These are phyloP conservation scores for Aphelenchoides fujianensis DNA, from an alignment of 1,140 invertebrate species.

Conservation along the genomic window DNA sequence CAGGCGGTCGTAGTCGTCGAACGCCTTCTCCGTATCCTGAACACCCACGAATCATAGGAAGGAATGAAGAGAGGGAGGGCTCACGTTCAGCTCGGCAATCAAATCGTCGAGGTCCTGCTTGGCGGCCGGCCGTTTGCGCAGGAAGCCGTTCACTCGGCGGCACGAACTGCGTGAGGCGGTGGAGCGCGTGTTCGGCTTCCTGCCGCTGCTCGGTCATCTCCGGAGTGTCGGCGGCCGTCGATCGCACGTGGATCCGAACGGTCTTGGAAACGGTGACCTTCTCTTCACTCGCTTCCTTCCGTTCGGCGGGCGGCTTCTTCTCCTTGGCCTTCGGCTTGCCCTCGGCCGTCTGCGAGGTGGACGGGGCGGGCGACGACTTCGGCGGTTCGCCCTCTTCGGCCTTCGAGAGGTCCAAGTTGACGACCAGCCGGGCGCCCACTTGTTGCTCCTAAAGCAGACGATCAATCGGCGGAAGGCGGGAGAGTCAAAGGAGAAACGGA, in stretches of 20 bases:
- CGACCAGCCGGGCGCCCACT: not conserved
- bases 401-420: not conserved
- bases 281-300: no score
- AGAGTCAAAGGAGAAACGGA: no score
- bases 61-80: no score
- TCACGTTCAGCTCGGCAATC: constrained; percentile 12
- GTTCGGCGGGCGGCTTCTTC: not conserved
- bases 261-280: not conserved
- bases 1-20: constrained; percentile 6
- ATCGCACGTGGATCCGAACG: constrained; percentile 1
- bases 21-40: not conserved
- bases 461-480: no score
- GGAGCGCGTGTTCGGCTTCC: not conserved
- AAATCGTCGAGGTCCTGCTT: constrained; percentile 12
- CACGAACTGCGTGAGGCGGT: not conserved
- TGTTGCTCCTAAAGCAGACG: no score
- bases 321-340: not conserved
- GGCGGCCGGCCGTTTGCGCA: not conserved
- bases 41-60: not conserved
- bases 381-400: not conserved
- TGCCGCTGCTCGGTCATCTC: not conserved
- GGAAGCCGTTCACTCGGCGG: not conserved
- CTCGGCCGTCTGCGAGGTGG: not conserved
- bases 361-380: not conserved
- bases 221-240: not conserved